These are phyloP conservation scores for Meganola albula DNA, from an alignment of 2,888 invertebrate species.

Conservation along the genomic window DNA sequence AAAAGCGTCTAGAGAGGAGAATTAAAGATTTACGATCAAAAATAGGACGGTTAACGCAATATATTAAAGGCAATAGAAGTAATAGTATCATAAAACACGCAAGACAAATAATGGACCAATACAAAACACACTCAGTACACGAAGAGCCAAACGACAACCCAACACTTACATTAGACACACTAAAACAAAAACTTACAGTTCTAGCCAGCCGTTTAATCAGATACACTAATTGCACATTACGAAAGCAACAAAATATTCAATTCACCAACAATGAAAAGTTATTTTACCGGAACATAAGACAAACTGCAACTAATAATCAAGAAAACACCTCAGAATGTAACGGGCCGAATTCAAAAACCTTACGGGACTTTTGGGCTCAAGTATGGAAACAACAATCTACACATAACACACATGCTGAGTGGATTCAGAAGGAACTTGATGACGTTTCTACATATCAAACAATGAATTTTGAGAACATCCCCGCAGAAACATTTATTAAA, in stretches of 20 bases:
- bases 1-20: background rate
- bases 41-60: background rate
- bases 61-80: background rate
- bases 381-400: background rate
- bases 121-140: background rate
- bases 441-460: constrained; percentile 2
- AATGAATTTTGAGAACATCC: constrained; percentile 18
- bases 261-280: constrained; percentile 1
- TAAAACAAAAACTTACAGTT: constrained; percentile 3
- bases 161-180: background rate
- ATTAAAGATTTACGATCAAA: background rate
- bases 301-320: background rate
- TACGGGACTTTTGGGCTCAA: background rate
- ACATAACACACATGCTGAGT: constrained; percentile 1
- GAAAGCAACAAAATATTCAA: constrained; percentile 4
- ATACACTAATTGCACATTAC: background rate
- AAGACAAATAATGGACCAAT: background rate
- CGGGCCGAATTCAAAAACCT: background rate
- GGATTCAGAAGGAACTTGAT: background rate
- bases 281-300: background rate
- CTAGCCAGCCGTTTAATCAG: background rate
- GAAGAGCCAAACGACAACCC: background rate
- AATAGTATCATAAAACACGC: background rate
- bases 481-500: constrained; percentile 7
- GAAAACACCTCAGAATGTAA: background rate